Percentiles rank a stretch among this genome's conserved stretches.
These are phyloP conservation scores for Drosophila asahinai DNA, from an alignment of 1,140 invertebrate species.

Conservation along the genomic window DNA sequence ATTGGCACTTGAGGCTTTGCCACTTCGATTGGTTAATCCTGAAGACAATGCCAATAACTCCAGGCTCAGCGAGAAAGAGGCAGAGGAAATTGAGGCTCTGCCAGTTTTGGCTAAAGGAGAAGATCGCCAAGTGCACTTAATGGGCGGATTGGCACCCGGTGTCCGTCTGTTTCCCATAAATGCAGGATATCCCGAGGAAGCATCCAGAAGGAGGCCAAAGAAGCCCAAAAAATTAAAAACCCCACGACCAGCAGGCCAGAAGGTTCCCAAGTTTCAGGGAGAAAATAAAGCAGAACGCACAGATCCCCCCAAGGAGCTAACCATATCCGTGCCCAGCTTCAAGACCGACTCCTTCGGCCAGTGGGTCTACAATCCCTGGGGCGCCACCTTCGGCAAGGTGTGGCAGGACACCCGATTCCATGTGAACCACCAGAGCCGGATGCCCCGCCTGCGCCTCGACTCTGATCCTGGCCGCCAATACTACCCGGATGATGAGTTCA, in stretches of 20 bases:
- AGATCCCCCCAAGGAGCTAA: not conserved
- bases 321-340: not conserved
- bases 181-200: not conserved
- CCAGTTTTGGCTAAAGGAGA: not conserved
- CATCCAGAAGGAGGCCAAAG: not conserved
- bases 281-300: too few species aligned
- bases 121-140: not conserved
- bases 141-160: not conserved
- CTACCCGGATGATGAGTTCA: not conserved
- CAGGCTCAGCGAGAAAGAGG: not conserved
- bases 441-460: not conserved
- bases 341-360: not conserved
- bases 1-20: not conserved
- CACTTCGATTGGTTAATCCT: not conserved
- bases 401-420: not conserved
- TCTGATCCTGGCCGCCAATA: not conserved
- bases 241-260: too few species aligned
- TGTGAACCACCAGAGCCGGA: not conserved
- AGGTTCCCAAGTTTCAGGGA: too few species aligned
- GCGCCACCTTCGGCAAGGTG: not conserved
- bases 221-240: too few species aligned
- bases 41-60: not conserved
- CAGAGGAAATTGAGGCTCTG: not conserved
- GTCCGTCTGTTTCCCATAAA: not conserved
- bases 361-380: not conserved